Percentiles rank a stretch among this genome's conserved stretches.
These are phyloP conservation scores for Callimorpha dominula DNA, from an alignment of 2,888 invertebrate species.

Conservation along the genomic window DNA sequence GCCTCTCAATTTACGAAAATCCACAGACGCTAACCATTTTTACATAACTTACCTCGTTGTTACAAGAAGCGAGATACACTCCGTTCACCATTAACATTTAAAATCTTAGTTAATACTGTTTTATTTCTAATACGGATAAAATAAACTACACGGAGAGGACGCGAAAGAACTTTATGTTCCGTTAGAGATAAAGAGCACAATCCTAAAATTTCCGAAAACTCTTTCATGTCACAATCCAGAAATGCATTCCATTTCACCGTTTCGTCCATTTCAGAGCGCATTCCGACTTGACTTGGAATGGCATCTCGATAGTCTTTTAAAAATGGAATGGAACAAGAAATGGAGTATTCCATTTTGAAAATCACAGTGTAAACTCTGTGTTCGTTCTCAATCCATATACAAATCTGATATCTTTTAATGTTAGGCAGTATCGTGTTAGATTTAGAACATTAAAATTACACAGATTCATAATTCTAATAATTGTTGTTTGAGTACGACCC, in stretches of 20 bases:
- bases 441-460: constrained; percentile 72
- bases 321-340: constrained; percentile 57
- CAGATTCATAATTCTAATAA: constrained; percentile 77
- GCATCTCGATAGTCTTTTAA: constrained; percentile 54
- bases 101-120: constrained; percentile 74
- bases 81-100: constrained; percentile 57
- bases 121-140: constrained; percentile 65
- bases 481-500: constrained; percentile 62
- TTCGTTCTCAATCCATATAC: constrained; percentile 59
- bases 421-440: constrained; percentile 84
- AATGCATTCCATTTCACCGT: constrained; percentile 51
- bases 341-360: constrained; percentile 56
- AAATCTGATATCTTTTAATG: constrained; percentile 72
- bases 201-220: constrained; percentile 38
- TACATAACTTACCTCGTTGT: constrained; percentile 53
- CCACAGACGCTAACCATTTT: constrained; percentile 38
- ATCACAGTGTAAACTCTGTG: constrained; percentile 55
- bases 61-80: constrained; percentile 51
- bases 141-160: constrained; percentile 63
- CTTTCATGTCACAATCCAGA: constrained; percentile 47
- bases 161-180: constrained; percentile 49
- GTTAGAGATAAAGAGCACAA: constrained; percentile 42
- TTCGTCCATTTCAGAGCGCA: constrained; percentile 47
- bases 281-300: constrained; percentile 49
- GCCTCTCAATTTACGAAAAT: constrained; percentile 42